Evolutionary conservation across 2,888 invertebrate genomes (phyloP).

Genomic region (Netelia inedita): DNA sequence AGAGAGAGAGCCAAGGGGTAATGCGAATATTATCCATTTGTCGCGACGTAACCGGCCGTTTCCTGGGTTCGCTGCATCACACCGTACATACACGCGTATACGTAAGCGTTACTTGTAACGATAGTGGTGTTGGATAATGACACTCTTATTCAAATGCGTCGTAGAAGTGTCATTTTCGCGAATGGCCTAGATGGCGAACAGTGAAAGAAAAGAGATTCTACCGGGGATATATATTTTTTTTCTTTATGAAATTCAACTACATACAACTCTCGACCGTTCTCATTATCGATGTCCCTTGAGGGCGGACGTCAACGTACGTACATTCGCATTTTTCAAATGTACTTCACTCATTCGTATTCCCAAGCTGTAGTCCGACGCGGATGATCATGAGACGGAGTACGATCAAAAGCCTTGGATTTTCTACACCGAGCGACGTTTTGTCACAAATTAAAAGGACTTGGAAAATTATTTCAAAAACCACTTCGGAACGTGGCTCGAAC

Average conservation of each 20-base stretch:
- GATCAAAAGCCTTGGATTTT: slow-evolving; percentile 39
- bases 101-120: slow-evolving; percentile 1
- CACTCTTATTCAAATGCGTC: slow-evolving; percentile 49
- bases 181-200: slow-evolving; percentile 51
- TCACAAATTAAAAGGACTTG: too few relatives aligned
- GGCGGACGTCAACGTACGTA: not conserved
- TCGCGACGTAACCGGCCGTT: slow-evolving; percentile 69
- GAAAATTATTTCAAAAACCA: too few relatives aligned
- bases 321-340: slow-evolving; percentile 16
- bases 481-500: too few relatives aligned
- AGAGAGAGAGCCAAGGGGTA: slow-evolving; percentile 47
- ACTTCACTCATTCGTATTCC: slow-evolving; percentile 43
- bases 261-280: not conserved
- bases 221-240: slow-evolving; percentile 8
- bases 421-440: too few relatives aligned
- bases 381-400: slow-evolving; percentile 22
- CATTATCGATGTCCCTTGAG: not conserved
- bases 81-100: not conserved
- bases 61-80: slow-evolving; percentile 62
- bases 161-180: slow-evolving; percentile 59
- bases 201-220: not conserved
- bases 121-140: slow-evolving; percentile 45
- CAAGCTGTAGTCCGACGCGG: slow-evolving; percentile 43
- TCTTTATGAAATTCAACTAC: slow-evolving; percentile 34
- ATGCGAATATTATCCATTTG: slow-evolving; percentile 71